phyloP scores from a whole-genome alignment of 2,113 vertebrate species.

The Pseudopodoces humilis region DNA sequence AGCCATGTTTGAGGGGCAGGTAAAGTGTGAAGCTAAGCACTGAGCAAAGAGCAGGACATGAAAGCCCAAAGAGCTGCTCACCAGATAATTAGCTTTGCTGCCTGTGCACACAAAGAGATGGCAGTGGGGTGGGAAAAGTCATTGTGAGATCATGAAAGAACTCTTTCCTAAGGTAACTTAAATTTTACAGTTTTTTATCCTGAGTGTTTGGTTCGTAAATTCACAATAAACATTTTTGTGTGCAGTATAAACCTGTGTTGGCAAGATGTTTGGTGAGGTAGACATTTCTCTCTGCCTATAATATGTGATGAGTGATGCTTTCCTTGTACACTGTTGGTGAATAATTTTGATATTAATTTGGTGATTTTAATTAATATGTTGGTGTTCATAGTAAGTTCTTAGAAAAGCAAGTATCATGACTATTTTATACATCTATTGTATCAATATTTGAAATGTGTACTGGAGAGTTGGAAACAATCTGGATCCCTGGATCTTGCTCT shows the following conservation, averaged over 20 bases:
- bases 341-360: background rate
- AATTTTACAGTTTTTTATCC: background rate
- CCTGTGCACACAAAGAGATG: background rate
- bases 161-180: background rate
- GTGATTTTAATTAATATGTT: background rate
- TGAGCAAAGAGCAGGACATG: background rate
- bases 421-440: background rate
- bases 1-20: background rate
- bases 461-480: background rate
- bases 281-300: background rate
- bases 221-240: background rate
- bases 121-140: background rate
- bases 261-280: background rate
- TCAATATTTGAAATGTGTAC: background rate
- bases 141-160: background rate
- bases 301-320: background rate
- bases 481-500: background rate
- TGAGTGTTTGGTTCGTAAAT: background rate
- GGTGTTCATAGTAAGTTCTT: background rate
- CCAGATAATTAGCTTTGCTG: background rate
- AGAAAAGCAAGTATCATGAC: background rate
- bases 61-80: background rate
- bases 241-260: background rate
- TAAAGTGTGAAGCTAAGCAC: background rate
- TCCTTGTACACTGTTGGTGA: background rate